phyloP scores from a whole-genome alignment of 2,888 invertebrate species.

The Cheilosia scutellata region DNA sequence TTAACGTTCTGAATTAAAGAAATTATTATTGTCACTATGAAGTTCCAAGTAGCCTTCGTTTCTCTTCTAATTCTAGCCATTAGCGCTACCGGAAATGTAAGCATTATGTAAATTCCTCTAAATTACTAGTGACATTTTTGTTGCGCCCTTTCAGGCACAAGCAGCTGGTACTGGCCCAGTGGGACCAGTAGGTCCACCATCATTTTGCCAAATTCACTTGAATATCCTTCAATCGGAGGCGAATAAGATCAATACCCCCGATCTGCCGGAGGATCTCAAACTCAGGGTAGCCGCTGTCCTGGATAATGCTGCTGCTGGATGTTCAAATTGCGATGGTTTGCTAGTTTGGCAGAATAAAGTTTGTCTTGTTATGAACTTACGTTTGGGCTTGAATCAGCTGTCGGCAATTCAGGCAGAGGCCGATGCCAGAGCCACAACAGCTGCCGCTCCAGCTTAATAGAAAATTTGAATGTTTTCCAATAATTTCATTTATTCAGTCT shows the following conservation, averaged over 20 bases:
- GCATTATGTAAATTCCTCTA: not conserved
- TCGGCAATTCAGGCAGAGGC: constrained; percentile 53
- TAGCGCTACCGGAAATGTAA: constrained; percentile 34
- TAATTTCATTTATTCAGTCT: constrained; percentile 36
- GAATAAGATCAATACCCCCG: constrained; percentile 48
- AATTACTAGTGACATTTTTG: not conserved
- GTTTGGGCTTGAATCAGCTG: constrained; percentile 26
- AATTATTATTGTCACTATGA: constrained; percentile 26
- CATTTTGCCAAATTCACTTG: constrained; percentile 51
- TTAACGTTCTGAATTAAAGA: not conserved
- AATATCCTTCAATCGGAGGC: constrained; percentile 46
- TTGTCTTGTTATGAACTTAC: constrained; percentile 47
- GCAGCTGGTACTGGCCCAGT: not conserved
- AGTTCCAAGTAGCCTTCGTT: constrained; percentile 9
- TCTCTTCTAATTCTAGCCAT: constrained; percentile 40
- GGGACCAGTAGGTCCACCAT: constrained; percentile 38
- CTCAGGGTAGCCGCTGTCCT: constrained; percentile 25
- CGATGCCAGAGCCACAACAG: constrained; percentile 38
- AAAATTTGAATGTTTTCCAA: not conserved
- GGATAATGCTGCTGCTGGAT: constrained; percentile 1
- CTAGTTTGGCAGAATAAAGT: constrained; percentile 57
- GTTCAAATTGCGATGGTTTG: constrained; percentile 44
- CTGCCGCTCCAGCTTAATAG: constrained; percentile 1
- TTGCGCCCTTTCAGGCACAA: constrained; percentile 23
- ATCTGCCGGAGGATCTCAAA: constrained; percentile 47